These are phyloP conservation scores for Oostethus manadensis DNA, from an alignment of 2,113 vertebrate genomes.

Conservation along the genomic window DNA sequence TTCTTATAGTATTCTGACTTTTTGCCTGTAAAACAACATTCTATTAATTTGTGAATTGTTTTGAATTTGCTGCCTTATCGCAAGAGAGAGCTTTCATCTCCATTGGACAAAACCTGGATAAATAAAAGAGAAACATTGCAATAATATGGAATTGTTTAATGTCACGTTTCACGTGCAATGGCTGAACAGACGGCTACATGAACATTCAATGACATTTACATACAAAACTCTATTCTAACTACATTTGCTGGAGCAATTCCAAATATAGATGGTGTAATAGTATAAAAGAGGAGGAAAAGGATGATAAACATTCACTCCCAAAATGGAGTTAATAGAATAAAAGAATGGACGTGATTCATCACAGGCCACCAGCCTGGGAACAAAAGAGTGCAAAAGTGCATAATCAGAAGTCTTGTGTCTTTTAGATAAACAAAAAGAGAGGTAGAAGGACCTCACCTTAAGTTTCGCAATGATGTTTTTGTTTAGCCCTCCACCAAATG, in stretches of 20 bases:
- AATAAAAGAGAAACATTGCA: neutral
- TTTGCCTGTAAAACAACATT: no score
- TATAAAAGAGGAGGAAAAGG: constrained; percentile 20
- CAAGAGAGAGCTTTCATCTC: no score
- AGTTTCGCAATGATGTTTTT: constrained; percentile 39
- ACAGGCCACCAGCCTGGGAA: constrained; percentile 12
- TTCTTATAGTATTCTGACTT: no score
- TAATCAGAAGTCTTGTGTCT: neutral
- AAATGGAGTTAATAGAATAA: constrained; percentile 32
- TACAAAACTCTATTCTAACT: neutral
- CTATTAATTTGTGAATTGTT: no score
- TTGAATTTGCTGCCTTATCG: no score
- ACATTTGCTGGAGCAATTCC: neutral
- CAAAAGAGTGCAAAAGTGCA: neutral
- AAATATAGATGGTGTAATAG: neutral
- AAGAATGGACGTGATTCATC: neutral
- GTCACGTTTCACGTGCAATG: neutral
- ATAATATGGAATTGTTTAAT: constrained; percentile 1
- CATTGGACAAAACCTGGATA: no score
- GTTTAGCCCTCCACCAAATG: constrained; percentile 56
- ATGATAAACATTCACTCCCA: constrained; percentile 41
- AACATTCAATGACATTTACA: neutral
- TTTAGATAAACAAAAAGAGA: no score
- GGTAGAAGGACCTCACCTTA: constrained; percentile 45
- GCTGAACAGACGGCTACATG: neutral